Base-by-base conservation (phyloP, 1,140 invertebrate species). In the Contarinia nasturtii region DNA sequence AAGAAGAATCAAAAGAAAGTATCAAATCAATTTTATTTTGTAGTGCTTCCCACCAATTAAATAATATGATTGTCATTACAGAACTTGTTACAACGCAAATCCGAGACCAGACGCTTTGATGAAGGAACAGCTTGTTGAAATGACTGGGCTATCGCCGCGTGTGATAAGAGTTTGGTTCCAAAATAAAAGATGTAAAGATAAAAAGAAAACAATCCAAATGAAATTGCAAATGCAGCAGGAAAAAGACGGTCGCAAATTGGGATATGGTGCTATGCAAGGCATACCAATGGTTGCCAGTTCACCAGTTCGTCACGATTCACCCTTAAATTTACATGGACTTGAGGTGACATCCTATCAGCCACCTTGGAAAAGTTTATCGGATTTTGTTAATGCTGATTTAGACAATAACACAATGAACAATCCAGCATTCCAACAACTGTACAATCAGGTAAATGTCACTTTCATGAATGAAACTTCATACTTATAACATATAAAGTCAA, bases 161-260 rank as follows among this genome's bases (percentile, higher is more conserved):
- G 93, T 98, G 48, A 97, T 97, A 56, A 74, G 93, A 57, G 93
- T 97, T 15, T 98, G 93, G 93, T 97, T 96, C 70, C 90, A 98
- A 68, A 99, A 98, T 69, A 98, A 98, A 65, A 69, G 95, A 27
- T 98, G 94, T 71, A 98, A 98, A 67, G 95, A 98, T 68, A 98
- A 98, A 69, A 98, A 98, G 70, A 84, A 89, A 58, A 91, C 86
- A 34, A 86, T 96, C 33, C 80, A 94, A 50, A 85, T 96, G 76
- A 96, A 96, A 65, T 86, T 96, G 67, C 88, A 96, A 65, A 88
- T 95, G 77, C 87, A 92, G 60, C 82, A 86, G 62, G 93, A 98
- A 68, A 97, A 97, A 86, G 90, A 93, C 69, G 90, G 90, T 49
- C 76, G 89, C 48, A 89, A 92, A 59, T 67, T 94, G 54, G 89